phyloP scores from a whole-genome alignment of 2,888 invertebrate genomes.

The Lasius fuliginosus region DNA sequence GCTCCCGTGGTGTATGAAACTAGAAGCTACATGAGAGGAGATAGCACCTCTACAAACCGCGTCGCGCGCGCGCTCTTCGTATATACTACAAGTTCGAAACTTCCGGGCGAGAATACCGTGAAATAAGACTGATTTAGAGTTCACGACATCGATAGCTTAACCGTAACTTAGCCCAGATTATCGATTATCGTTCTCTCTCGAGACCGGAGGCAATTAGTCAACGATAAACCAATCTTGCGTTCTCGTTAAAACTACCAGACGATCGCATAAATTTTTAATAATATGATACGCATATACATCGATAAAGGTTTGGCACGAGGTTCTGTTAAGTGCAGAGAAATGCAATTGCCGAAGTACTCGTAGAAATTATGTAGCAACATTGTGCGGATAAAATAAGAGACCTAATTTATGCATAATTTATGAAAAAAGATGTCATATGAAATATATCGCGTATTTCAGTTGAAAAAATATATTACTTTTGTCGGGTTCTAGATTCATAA shows the following conservation, averaged over 20 bases:
- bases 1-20: constrained; percentile 74
- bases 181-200: constrained; percentile 41
- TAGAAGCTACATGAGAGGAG: constrained; percentile 58
- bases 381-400: background rate
- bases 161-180: constrained; percentile 58
- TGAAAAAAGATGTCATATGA: background rate
- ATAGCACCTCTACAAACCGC: constrained; percentile 59
- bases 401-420: background rate
- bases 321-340: background rate
- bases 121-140: constrained; percentile 67
- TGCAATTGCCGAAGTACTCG: background rate
- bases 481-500: background rate
- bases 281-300: background rate
- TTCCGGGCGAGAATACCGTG: constrained; percentile 65
- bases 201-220: constrained; percentile 25
- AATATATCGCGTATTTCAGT: background rate
- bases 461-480: background rate
- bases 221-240: constrained; percentile 1
- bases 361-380: background rate
- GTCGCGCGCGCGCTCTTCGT: constrained; percentile 58
- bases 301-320: background rate
- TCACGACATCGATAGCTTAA: constrained; percentile 67
- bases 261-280: constrained; percentile 15
- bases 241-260: background rate
- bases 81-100: constrained; percentile 68